Evolutionary conservation across 2,888 invertebrate genomes (phyloP), one percentile per base, ranked within the genome.

Genomic region (Eutolmus rufibarbis): DNA sequence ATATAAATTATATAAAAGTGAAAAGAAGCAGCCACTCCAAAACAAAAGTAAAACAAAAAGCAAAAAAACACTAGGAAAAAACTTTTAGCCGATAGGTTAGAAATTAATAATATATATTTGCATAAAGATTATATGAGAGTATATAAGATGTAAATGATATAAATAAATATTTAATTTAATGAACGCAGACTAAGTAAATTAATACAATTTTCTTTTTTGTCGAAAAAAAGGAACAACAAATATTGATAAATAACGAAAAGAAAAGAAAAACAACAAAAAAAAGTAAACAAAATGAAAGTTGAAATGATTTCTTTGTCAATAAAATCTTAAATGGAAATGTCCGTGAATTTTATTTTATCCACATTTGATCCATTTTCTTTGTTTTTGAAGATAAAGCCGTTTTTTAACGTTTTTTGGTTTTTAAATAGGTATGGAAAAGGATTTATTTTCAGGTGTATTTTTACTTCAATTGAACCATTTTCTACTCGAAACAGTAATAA

Each of bases 111-210:
- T 85, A 85, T 85, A 85, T 85, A 85, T 85, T 85, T 85, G 85
- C 85, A 85, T 85, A 85, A 85, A 85, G 85, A 85, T 85, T 85
- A 84, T 66, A 74, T 74, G 74, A 85, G 85, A 85, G 85, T 74
- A 85, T 81, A 57, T 85, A 88, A 87, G 86, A 87, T 88, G 87
- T 87, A 87, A 88, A 88, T 88, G 86, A 86, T 87, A 87, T 87
- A 87, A 87, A 84, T 79, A 88, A 87, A 84, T 79, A 88, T 87
- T 88, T 87, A 88, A 88, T 87, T 87, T 87, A 88, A 88, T 76
- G 31, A 46, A 85, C 56, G 40, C 43, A 77, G 82, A 82, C 51
- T 76, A 86, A 57, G 82, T 57, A 86, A 86, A 86, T 86, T 74
- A 86, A 86, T 86, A 79, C 86, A 79, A 66, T 77, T 86, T 86